A percentile compares a stretch with the other conserved stretches of the same genome.
Evolutionary conservation across 2,888 invertebrate species (phyloP).

Genomic region (Cybosia mesomella): DNA sequence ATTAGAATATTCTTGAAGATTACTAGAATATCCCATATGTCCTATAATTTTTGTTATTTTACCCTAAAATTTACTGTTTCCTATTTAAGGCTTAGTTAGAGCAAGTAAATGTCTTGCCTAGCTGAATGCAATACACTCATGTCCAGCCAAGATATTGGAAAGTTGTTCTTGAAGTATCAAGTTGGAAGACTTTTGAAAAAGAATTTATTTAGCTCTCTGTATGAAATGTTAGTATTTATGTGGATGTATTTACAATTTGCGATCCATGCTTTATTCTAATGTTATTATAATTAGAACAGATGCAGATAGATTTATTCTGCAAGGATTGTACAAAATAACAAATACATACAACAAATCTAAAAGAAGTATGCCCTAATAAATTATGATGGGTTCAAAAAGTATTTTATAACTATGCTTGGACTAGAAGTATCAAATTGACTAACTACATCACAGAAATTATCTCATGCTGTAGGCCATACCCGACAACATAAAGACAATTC

Average conservation of each 20-base stretch:
- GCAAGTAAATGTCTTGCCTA: slow-evolving; percentile 60
- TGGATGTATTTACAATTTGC: slow-evolving; percentile 22
- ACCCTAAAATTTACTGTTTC: slow-evolving; percentile 31
- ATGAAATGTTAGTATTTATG: slow-evolving; percentile 68
- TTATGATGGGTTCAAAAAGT: neutral
- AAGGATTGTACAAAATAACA: neutral
- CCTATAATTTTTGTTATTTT: neutral
- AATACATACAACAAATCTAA: neutral
- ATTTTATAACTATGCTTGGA: neutral
- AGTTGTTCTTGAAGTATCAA: slow-evolving; percentile 54
- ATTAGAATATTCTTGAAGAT: neutral
- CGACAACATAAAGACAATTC: neutral
- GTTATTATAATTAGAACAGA: neutral
- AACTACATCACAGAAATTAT: neutral
- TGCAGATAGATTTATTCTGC: neutral
- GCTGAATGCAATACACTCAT: slow-evolving; percentile 60
- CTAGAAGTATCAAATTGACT: neutral
- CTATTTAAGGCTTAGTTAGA: slow-evolving; percentile 57
- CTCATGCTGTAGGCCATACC: neutral
- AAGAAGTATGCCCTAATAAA: neutral
- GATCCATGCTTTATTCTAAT: neutral
- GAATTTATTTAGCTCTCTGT: slow-evolving; percentile 54
- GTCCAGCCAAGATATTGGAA: slow-evolving; percentile 61
- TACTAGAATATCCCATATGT: neutral
- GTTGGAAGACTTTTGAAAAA: slow-evolving; percentile 59